Conservation (phyloP, 2,113 vertebrate genomes). For the Lophochroa leadbeateri region DNA sequence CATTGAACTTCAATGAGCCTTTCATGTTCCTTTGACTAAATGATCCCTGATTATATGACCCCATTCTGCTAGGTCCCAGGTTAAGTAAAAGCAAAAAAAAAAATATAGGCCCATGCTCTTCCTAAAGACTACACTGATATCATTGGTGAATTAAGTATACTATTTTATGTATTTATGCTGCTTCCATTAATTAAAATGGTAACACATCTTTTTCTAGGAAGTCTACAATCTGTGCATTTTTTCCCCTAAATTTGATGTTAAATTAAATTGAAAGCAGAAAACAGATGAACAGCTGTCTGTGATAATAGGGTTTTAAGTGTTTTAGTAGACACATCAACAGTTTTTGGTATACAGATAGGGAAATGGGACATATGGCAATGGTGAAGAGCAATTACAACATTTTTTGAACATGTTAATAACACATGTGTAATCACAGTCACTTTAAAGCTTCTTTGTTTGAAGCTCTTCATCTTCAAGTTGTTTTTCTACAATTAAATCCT, state of each 20-base stretch:
- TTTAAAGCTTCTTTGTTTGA: conserved; percentile 25
- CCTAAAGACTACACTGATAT: not conserved
- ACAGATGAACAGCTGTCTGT: conserved; percentile 27
- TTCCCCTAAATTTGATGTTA: not conserved
- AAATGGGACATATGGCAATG: conserved; percentile 20
- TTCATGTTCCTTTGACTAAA: not conserved
- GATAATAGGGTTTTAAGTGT: conserved; percentile 32
- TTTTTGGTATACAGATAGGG: conserved; percentile 5
- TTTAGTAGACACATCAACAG: not conserved
- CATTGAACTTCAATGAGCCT: not conserved
- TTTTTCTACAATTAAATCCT: conserved; percentile 27
- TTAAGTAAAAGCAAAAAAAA: not conserved
- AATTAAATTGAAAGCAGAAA: conserved; percentile 10
- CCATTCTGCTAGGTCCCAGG: not conserved
- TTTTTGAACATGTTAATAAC: conserved; percentile 36
- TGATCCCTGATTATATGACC: not conserved
- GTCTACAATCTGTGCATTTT: not conserved
- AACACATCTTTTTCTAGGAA: not conserved
- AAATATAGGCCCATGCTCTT: not conserved
- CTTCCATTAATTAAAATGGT: not conserved
- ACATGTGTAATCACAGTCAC: conserved; percentile 21
- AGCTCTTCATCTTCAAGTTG: conserved; percentile 29
- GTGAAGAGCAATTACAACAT: conserved; percentile 24
- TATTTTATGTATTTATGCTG: not conserved
- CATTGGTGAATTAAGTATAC: not conserved